A percentile compares a stretch with the other conserved stretches of the same genome.
Conservation (phyloP, 2,888 invertebrate species). For the Metellina segmentata region DNA sequence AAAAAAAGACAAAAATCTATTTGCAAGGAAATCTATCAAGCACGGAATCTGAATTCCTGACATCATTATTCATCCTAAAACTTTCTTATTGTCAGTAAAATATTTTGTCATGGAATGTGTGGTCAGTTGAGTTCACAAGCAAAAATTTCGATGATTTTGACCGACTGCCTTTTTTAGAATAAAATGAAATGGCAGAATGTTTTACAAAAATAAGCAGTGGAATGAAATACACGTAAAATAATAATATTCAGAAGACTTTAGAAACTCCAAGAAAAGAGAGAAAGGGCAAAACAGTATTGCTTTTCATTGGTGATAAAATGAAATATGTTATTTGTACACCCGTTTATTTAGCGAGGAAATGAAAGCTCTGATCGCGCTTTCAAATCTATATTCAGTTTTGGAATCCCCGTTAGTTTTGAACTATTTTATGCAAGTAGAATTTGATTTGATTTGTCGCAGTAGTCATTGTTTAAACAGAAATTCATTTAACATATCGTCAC, state of each 20-base stretch:
- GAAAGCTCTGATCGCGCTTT: too few relatives aligned
- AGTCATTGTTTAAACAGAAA: too few relatives aligned
- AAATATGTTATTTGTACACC: too few relatives aligned
- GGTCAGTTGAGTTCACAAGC: constrained; percentile 24
- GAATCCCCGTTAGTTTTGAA: too few relatives aligned
- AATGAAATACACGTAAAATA: background rate
- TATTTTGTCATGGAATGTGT: constrained; percentile 10
- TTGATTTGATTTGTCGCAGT: too few relatives aligned
- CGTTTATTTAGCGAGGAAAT: too few relatives aligned
- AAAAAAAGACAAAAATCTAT: background rate
- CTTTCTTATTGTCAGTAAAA: constrained; percentile 9
- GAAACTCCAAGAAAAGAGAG: too few relatives aligned
- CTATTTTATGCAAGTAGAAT: too few relatives aligned
- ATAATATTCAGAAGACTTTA: background rate
- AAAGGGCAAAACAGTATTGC: too few relatives aligned
- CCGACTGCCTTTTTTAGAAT: background rate
- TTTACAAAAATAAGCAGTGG: background rate
- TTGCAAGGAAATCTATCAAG: background rate
- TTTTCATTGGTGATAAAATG: too few relatives aligned
- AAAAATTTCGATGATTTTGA: constrained; percentile 28
- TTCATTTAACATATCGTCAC: too few relatives aligned
- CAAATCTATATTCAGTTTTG: too few relatives aligned
- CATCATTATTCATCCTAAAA: constrained; percentile 28
- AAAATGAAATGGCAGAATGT: constrained; percentile 6
- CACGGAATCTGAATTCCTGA: constrained; percentile 1